These are phyloP conservation scores for Fulica atra DNA, from an alignment of 2,113 vertebrate species.

Conservation along the genomic window DNA sequence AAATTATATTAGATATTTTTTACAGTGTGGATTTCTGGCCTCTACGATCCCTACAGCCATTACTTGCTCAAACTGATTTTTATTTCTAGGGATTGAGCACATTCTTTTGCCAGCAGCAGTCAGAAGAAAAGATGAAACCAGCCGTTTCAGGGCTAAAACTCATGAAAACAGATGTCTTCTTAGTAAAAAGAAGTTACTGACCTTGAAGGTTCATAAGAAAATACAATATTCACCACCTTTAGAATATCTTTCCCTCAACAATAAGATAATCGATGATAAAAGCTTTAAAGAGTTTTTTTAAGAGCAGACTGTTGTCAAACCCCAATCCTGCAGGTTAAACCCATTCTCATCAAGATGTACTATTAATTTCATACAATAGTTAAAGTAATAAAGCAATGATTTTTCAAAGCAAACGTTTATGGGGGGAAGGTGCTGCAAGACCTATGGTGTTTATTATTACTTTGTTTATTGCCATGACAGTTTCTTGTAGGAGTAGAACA, in stretches of 20 bases:
- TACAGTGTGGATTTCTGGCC: background rate
- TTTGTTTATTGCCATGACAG: background rate
- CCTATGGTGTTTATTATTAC: background rate
- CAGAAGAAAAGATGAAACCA: slow-evolving; percentile 7
- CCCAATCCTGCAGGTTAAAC: background rate
- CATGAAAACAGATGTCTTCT: background rate
- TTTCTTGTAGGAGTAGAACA: background rate
- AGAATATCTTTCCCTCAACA: background rate
- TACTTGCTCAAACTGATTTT: background rate
- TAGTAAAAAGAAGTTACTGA: background rate
- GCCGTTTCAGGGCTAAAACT: background rate
- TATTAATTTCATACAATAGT: background rate
- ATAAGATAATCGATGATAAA: background rate
- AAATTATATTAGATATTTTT: background rate
- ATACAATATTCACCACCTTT: background rate
- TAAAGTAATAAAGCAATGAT: background rate
- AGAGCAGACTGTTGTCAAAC: background rate
- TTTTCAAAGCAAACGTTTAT: background rate
- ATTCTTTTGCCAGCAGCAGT: background rate
- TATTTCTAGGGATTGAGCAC: background rate
- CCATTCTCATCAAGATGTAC: background rate
- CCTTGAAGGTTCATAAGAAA: background rate
- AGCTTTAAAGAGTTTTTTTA: background rate
- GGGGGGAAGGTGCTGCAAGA: background rate
- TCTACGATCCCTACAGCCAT: background rate